Conservation (phyloP, 53 echinoderm and acorn worm species). For the Astropecten irregularis region DNA sequence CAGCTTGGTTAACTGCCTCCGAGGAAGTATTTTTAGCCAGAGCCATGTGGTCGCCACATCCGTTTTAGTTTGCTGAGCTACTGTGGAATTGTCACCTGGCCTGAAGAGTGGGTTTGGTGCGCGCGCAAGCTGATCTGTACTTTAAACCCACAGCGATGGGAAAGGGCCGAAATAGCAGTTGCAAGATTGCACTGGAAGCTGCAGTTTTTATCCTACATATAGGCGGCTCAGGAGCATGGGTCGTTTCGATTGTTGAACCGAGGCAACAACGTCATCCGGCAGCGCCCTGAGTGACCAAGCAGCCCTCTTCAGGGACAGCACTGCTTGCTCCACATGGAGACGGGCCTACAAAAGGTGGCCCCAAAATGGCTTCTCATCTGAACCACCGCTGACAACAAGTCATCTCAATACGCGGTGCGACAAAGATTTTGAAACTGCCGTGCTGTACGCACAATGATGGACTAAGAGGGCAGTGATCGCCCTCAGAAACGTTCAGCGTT, state of each 20-base stretch:
- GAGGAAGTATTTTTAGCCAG: no score
- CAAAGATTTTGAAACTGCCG: constrained; percentile 21
- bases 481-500: constrained; percentile 50
- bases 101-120: constrained; percentile 50
- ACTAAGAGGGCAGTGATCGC: constrained; percentile 14
- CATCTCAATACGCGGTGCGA: constrained; percentile 59
- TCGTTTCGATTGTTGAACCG: no score
- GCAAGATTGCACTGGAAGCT: neutral
- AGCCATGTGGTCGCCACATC: constrained; percentile 55
- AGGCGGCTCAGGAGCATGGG: neutral
- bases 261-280: no score
- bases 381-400: constrained; percentile 47
- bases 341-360: no score
- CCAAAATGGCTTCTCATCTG: constrained; percentile 69
- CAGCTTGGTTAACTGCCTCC: no score
- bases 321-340: no score
- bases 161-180: constrained; percentile 7
- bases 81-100: constrained; percentile 31
- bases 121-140: constrained; percentile 29
- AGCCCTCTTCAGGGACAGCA: no score
- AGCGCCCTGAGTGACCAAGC: no score
- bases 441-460: constrained; percentile 59
- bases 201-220: neutral
- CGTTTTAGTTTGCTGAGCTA: constrained; percentile 50
- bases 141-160: constrained; percentile 30